phyloP scores from a whole-genome alignment of 2,113 vertebrate species.

The Psephotus haematonotus region DNA sequence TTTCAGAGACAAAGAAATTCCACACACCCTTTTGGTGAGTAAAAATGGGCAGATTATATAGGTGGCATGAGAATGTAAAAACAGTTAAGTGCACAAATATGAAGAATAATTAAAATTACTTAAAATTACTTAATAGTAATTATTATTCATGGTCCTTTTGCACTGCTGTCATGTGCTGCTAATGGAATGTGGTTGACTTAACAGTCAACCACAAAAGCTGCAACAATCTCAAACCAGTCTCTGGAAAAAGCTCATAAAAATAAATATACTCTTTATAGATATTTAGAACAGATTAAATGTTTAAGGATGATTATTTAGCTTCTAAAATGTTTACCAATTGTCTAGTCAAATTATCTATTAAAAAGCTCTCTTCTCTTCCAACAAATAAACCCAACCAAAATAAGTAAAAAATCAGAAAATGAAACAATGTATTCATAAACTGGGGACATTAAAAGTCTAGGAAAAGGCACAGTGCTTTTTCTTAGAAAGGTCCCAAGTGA shows the following conservation, averaged over 20 bases:
- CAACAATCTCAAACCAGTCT: background rate
- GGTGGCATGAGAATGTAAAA: background rate
- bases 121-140: background rate
- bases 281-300: background rate
- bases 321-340: background rate
- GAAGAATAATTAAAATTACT: background rate
- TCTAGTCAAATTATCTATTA: background rate
- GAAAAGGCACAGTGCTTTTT: background rate
- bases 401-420: background rate
- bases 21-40: background rate
- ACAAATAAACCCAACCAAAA: background rate
- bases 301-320: background rate
- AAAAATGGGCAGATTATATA: background rate
- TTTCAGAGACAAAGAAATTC: background rate
- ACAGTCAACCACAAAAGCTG: background rate
- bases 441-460: rapidly evolving
- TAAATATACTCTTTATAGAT: background rate
- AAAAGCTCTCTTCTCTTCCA: background rate
- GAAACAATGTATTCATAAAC: background rate
- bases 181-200: background rate
- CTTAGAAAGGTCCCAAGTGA: background rate
- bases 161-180: background rate
- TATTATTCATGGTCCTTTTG: background rate
- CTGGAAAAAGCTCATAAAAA: background rate
- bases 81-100: background rate